Percentiles rank a stretch among this genome's conserved stretches.
Evolutionary conservation across 1,140 invertebrate genomes (phyloP).

Genomic region (Solenopsis fugax): DNA sequence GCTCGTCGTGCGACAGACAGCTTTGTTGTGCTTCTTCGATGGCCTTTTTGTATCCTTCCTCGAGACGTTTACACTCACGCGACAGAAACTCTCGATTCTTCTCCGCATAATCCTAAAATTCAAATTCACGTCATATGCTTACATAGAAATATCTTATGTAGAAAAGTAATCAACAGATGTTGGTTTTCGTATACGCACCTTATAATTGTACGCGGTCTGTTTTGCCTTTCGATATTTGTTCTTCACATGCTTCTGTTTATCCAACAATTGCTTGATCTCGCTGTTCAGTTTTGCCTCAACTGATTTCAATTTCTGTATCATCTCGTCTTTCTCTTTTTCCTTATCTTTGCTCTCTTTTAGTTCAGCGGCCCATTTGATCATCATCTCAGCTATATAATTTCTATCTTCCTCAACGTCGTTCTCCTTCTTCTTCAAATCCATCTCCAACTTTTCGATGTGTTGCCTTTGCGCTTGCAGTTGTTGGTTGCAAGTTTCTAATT

Average conservation of each 20-base stretch:
- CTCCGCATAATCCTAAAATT: conserved; percentile 77
- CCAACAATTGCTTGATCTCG: conserved; percentile 75
- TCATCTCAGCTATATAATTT: conserved; percentile 80
- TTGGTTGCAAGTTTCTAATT: conserved; percentile 77
- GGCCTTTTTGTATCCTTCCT: conserved; percentile 81
- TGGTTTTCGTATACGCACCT: conserved; percentile 72
- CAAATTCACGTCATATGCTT: background rate
- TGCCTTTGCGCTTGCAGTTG: conserved; percentile 77
- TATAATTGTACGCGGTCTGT: conserved; percentile 81
- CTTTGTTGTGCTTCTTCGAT: conserved; percentile 81
- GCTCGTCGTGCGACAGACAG: conserved; percentile 77
- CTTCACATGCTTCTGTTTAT: conserved; percentile 78
- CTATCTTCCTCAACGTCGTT: conserved; percentile 80
- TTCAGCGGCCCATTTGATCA: conserved; percentile 81
- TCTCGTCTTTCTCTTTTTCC: conserved; percentile 76
- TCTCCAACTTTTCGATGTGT: conserved; percentile 79
- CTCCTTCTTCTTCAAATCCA: conserved; percentile 75
- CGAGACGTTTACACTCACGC: conserved; percentile 80
- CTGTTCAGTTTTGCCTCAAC: conserved; percentile 69
- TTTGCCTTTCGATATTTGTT: conserved; percentile 81
- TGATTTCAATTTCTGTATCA: conserved; percentile 74
- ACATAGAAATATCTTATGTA: background rate
- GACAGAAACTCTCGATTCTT: conserved; percentile 78
- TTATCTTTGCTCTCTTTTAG: conserved; percentile 77
- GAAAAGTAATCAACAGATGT: background rate